A percentile compares a stretch with the other conserved stretches of the same genome.
Evolutionary conservation across 1,140 invertebrate species (phyloP).

Genomic region (Agrypnia vestita): DNA sequence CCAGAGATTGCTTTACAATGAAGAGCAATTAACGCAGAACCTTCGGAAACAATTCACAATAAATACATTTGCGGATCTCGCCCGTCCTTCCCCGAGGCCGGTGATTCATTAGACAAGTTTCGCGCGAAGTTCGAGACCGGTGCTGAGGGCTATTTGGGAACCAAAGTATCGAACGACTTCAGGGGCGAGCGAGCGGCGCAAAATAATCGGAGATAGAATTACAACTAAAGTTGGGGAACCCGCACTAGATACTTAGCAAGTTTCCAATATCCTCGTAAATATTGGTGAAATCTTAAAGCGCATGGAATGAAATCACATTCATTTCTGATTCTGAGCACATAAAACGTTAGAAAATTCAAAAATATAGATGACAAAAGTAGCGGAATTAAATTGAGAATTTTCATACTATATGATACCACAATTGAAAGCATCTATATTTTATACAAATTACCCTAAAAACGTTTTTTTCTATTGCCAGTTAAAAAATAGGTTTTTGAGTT

Average conservation of each 20-base stretch:
- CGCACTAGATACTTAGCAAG: not conserved
- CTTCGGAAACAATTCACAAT: slow-evolving; percentile 40
- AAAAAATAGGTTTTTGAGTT: too few relatives aligned
- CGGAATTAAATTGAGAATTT: too few relatives aligned
- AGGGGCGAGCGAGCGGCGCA: not conserved
- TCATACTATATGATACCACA: too few relatives aligned
- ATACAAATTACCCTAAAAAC: too few relatives aligned
- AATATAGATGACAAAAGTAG: too few relatives aligned
- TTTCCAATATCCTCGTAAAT: slow-evolving; percentile 37
- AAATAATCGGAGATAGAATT: slow-evolving; percentile 47
- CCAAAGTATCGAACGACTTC: too few relatives aligned
- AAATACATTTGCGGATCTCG: slow-evolving; percentile 29
- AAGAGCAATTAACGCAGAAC: slow-evolving; percentile 25
- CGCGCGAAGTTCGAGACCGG: slow-evolving; percentile 31
- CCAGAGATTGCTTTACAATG: slow-evolving; percentile 4
- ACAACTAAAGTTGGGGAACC: slow-evolving; percentile 36
- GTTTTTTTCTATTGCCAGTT: too few relatives aligned
- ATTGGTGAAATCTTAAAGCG: slow-evolving; percentile 25
- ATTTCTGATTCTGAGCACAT: too few relatives aligned
- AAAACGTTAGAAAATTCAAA: too few relatives aligned
- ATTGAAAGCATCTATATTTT: too few relatives aligned
- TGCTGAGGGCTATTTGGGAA: slow-evolving; percentile 50
- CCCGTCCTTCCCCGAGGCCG: slow-evolving; percentile 22
- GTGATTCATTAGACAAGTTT: slow-evolving; percentile 59
- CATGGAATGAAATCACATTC: not conserved